phyloP scores from a whole-genome alignment of 2,888 invertebrate genomes.

The Protophormia terraenovae region DNA sequence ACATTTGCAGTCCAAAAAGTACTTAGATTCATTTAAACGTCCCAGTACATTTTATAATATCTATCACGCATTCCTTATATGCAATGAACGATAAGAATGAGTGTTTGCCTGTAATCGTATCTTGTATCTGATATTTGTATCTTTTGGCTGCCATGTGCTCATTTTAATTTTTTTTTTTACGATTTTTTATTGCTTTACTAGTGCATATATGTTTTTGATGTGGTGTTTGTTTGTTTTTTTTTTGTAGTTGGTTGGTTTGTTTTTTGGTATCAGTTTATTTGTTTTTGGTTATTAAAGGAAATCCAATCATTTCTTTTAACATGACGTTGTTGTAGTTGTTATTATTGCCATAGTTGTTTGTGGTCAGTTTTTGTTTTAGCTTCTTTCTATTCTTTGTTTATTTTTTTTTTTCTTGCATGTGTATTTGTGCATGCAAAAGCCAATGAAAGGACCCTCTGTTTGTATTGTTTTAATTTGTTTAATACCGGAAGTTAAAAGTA shows the following conservation, averaged over 20 bases:
- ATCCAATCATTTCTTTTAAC: slow-evolving; percentile 40
- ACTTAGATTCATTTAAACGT: neutral
- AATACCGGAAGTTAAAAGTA: slow-evolving; percentile 41
- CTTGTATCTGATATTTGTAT: neutral
- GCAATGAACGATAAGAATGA: neutral
- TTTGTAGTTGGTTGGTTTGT: slow-evolving; percentile 8
- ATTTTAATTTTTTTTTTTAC: neutral
- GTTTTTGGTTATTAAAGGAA: slow-evolving; percentile 41
- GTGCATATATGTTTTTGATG: neutral
- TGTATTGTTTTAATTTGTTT: slow-evolving; percentile 25
- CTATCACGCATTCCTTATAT: neutral
- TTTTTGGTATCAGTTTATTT: neutral
- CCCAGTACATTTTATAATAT: neutral
- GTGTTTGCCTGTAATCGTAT: neutral
- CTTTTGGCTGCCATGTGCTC: slow-evolving; percentile 38
- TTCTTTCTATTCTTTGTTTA: neutral
- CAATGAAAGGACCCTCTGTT: slow-evolving; percentile 19
- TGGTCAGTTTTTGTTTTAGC: slow-evolving; percentile 21
- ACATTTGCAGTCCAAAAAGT: neutral
- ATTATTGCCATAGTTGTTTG: neutral
- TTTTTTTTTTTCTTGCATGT: neutral
- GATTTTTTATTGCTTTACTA: neutral
- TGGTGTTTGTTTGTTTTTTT: neutral
- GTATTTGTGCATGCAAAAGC: neutral
- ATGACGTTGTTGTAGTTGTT: neutral